phyloP scores from a whole-genome alignment of 2,797 vertebrate species.

The Sebastiscus albofasciatus region DNA sequence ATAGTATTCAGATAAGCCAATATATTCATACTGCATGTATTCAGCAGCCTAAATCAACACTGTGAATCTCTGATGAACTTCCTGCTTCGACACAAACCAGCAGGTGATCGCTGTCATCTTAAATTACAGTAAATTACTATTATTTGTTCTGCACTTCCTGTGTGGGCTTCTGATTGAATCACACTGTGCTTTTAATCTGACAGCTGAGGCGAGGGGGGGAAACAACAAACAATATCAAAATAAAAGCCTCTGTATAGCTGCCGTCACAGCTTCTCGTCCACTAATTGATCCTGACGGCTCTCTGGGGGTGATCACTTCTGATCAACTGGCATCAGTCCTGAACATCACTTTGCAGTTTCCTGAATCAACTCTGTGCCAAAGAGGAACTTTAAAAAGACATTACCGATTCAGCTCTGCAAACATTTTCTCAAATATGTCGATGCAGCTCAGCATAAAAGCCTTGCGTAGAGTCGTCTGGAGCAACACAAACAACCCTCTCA shows the following conservation, averaged over 20 bases:
- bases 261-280: not conserved
- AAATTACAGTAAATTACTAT: constrained; percentile 7
- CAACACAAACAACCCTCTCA: constrained; percentile 34
- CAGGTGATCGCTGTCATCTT: constrained; percentile 25
- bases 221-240: constrained; percentile 19
- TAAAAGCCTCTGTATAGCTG: constrained; percentile 17
- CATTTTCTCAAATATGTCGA: constrained; percentile 30
- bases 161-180: constrained; percentile 46
- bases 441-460: constrained; percentile 26
- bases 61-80: not conserved
- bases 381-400: not conserved
- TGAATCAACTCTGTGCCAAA: constrained; percentile 9
- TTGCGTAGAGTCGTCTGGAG: not conserved
- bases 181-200: constrained; percentile 35
- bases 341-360: constrained; percentile 56
- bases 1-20: not conserved
- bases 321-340: constrained; percentile 49
- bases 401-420: not conserved
- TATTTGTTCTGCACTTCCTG: constrained; percentile 46
- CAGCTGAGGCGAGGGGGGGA: not conserved
- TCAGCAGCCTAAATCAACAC: not conserved
- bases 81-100: not conserved
- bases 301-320: not conserved
- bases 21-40: not conserved
- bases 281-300: constrained; percentile 20